A percentile compares a stretch with the other conserved stretches of the same genome.
These are phyloP conservation scores for Nemopilema nomurai DNA, from an alignment of 30 jellyfish, hydroid and myxozoan species.

Conservation along the genomic window DNA sequence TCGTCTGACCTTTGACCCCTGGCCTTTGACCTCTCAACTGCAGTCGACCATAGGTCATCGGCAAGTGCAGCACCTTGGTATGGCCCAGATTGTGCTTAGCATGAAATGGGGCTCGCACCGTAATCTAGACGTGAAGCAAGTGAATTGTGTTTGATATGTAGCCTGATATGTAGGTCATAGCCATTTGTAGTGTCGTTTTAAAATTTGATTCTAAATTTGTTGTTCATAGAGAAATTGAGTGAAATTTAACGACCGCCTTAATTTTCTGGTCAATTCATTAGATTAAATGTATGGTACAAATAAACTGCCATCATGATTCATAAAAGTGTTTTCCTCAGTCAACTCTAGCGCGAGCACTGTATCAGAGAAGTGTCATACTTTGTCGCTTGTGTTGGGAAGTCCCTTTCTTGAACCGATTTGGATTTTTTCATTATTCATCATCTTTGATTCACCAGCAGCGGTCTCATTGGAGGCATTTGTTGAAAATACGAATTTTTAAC, in stretches of 20 bases:
- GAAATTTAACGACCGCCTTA: background rate
- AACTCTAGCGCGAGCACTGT: too few species aligned
- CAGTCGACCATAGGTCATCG: too few species aligned
- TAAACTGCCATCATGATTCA: background rate
- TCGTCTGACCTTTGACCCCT: background rate
- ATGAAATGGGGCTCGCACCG: background rate
- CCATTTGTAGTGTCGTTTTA: background rate
- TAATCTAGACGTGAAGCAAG: background rate
- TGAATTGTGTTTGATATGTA: background rate
- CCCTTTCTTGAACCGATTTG: too few species aligned
- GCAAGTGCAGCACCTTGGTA: background rate
- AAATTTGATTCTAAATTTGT: background rate
- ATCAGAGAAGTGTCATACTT: too few species aligned
- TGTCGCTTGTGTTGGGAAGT: too few species aligned
- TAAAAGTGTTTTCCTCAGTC: background rate
- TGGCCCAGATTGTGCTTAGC: background rate
- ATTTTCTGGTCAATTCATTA: background rate
- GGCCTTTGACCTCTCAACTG: too few species aligned
- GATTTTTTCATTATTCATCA: too few species aligned
- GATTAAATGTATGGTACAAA: background rate
- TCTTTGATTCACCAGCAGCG: too few species aligned
- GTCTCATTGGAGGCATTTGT: too few species aligned
- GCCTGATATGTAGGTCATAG: background rate
- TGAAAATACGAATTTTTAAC: too few species aligned
- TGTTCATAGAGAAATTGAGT: background rate